Evolutionary conservation across 2,113 vertebrate species (phyloP), one percentile per base, ranked within the genome.

Genomic region (Poecile atricapillus): DNA sequence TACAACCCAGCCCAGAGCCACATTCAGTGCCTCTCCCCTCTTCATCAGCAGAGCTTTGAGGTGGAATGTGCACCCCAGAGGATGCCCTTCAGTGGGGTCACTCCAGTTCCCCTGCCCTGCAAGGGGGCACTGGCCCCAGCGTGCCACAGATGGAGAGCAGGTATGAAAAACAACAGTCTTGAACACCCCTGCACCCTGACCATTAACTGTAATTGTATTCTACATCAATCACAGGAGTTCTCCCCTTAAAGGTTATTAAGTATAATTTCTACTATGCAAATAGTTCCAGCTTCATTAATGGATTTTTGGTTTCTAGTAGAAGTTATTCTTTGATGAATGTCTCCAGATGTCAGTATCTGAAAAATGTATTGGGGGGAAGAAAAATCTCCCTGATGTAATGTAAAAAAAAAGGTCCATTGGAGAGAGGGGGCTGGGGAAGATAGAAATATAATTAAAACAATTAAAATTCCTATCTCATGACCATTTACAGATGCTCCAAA

Each of bases 261-360:
- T 90, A 85, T 94, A 95, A 97, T 96, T 95, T 97, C 82, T 87
- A 67, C 93, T 96, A 96, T 97, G 96, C 96, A 96, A 95, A 96
- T 97, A 96, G 75, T 96, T 93, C 92, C 92, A 96, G 95, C 90
- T 96, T 96, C 95, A 97, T 96, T 97, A 96, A 95, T 93, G 88
- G 92, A 94, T 96, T 96, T 95, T 83, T 95, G 68, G 94, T 94
- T 94, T 90, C 93, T 53, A 41, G 63, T 71, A 91, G 93, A 90
- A 96, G 90, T 94, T 94, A 33, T 83, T 95, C 94, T 96, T 96
- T 96, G 96, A 97, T 95, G 90, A 93, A 95, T 94, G 94, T 96
- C 85, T 96, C 85, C 85, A 90, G 94, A 96, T 94, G 94, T 91
- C 94, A 93, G 93, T 17, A 83, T 93, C 85, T 93, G 90, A 91